Percentiles rank a stretch among this genome's conserved stretches.
Conservation (phyloP, 2,888 invertebrate species). For the Drosophila nigritarsus region DNA sequence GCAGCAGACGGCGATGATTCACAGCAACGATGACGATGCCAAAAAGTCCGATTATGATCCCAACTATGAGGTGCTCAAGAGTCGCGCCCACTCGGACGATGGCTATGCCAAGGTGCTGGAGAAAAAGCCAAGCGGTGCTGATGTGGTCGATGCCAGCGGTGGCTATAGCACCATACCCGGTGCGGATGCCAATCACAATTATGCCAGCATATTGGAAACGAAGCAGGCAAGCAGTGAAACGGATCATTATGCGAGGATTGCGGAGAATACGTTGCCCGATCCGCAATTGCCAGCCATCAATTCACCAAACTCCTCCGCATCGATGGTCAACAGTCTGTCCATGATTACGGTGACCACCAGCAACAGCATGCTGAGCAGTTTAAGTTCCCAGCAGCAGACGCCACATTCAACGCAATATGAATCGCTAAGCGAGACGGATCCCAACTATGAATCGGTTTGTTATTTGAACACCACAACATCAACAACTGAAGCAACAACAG, state of each 20-base stretch:
- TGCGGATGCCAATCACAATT: constrained; percentile 79
- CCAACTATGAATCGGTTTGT: constrained; percentile 93
- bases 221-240: constrained; percentile 64
- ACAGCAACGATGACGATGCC: constrained; percentile 60
- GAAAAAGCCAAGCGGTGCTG: constrained; percentile 71
- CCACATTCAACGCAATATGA: constrained; percentile 91
- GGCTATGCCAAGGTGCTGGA: constrained; percentile 85
- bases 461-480: constrained; percentile 86
- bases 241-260: constrained; percentile 81
- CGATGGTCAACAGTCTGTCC: constrained; percentile 63
- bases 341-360: constrained; percentile 78
- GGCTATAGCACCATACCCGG: constrained; percentile 84
- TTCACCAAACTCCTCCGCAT: constrained; percentile 68
- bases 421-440: constrained; percentile 92
- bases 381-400: constrained; percentile 85
- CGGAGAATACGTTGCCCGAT: constrained; percentile 52
- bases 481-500: constrained; percentile 21
- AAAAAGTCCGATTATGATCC: constrained; percentile 88
- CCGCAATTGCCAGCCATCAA: constrained; percentile 60
- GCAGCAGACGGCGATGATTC: constrained; percentile 56
- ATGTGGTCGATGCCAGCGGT: constrained; percentile 71
- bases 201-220: constrained; percentile 84
- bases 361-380: constrained; percentile 75
- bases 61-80: constrained; percentile 91
- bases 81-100: constrained; percentile 84